Percentiles rank a stretch among this genome's conserved stretches.
These are phyloP conservation scores for Equus quagga DNA, from an alignment of 2,113 vertebrate genomes.

Conservation along the genomic window DNA sequence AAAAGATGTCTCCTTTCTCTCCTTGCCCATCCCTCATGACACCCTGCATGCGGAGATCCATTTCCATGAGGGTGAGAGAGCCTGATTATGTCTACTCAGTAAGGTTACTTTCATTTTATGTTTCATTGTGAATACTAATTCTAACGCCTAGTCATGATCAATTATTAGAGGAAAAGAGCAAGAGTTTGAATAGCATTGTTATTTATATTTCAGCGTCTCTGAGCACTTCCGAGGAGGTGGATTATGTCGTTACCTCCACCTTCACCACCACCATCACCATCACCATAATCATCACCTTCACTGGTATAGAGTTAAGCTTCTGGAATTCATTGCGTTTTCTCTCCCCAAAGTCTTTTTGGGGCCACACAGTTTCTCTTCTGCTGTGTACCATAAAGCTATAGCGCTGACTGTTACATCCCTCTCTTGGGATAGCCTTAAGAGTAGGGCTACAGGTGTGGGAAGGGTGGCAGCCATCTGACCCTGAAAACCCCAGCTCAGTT, in stretches of 20 bases:
- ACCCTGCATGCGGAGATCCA: neutral
- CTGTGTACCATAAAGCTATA: neutral
- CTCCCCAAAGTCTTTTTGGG: neutral
- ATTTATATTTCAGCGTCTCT: neutral
- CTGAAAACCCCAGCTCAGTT: neutral
- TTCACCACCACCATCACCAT: neutral
- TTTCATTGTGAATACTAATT: slow-evolving; percentile 9
- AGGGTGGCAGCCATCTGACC: neutral
- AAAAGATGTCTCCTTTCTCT: neutral
- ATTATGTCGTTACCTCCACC: neutral
- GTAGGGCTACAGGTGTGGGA: neutral
- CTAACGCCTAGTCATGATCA: neutral
- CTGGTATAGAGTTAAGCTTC: neutral
- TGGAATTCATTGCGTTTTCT: neutral
- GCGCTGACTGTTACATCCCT: neutral
- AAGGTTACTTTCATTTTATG: neutral
- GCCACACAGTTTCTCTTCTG: neutral
- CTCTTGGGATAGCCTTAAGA: neutral
- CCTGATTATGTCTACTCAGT: neutral
- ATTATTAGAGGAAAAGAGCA: slow-evolving; percentile 45
- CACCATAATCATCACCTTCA: neutral
- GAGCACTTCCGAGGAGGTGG: neutral
- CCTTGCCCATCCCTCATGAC: neutral
- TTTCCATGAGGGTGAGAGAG: neutral
- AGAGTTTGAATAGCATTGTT: neutral